These are phyloP conservation scores for Peromyscus maniculatus DNA, from an alignment of 2,113 vertebrate genomes.

Conservation along the genomic window DNA sequence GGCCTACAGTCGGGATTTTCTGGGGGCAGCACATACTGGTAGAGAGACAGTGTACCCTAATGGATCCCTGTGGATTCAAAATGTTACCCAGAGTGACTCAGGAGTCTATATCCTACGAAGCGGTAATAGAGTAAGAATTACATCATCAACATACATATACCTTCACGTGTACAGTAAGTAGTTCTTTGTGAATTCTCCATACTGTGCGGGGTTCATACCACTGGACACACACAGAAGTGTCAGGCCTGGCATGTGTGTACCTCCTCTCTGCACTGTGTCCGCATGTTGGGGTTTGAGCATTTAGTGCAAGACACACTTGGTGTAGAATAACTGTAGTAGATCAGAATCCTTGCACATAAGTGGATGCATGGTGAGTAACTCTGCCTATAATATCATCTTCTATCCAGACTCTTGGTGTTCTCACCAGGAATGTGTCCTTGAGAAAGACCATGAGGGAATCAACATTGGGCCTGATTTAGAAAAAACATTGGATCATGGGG, in stretches of 20 bases:
- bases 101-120: neutral
- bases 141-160: neutral
- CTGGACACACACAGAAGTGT: neutral
- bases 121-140: neutral
- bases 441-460: neutral
- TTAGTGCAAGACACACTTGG: neutral
- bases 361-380: neutral
- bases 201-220: neutral
- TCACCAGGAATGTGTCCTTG: neutral
- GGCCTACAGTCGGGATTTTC: too few relatives aligned
- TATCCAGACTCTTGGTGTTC: neutral
- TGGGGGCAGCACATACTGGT: neutral
- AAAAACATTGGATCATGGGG: neutral
- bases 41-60: neutral
- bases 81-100: neutral
- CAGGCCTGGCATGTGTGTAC: too few relatives aligned
- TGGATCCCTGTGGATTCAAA: neutral
- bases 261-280: accelerated
- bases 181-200: neutral
- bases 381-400: neutral
- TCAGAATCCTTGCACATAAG: neutral
- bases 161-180: neutral
- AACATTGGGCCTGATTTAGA: neutral
- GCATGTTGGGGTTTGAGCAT: neutral
- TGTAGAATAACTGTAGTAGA: neutral